Evolutionary conservation across 1,140 invertebrate genomes (phyloP), one percentile per base, ranked within the genome.

Genomic region (Trichomalopsis sarcophagae): DNA sequence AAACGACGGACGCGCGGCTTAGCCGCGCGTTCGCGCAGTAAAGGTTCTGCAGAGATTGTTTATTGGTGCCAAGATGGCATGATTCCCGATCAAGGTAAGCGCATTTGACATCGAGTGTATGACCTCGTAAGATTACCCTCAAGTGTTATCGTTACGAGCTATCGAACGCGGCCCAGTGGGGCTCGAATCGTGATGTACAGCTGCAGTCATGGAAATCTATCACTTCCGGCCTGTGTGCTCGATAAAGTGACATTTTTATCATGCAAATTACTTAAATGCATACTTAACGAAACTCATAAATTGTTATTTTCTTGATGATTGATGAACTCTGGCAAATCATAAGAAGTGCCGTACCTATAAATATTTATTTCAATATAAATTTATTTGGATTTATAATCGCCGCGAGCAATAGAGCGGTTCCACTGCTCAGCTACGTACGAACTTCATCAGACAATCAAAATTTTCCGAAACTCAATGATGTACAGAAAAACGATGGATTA

Each of bases 121-220:
- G 73, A 74, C 73, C 73, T 33, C 33, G 3, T 40, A 75, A 75
- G 30, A 44, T 75, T 40, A 40, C 13, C 33, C 73, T 44, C n/a
- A 40, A 75, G 30, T 75, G 27, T 75, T 75, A 75, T 75, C 73
- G 73, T 75, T 75, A 75, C 36, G 73, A 75, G 36, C 33, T 75
- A 44, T 44, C 30, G 73, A 75, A 17, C 73, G n/a, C 73, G 73
- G 13, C 21, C 30, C 73, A 62, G 17, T n/a, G 10, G 73, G 36
- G 36, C 27, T 40, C 30, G 44, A 40, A 75, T 40, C 33, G 6
- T 36, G 73, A 75, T 75, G 17, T 75, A 75, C 44, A 75, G 13
- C 10, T 40, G 13, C 9, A 40, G 30, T n/a, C 36, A 75, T 75
- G 44, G 71, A 13, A 40, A 73, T 73, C 36, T 73, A 73, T 73